A percentile compares a stretch with the other conserved stretches of the same genome.
phyloP scores from a whole-genome alignment of 2,888 invertebrate species.

The Scaptomyza caliginosa region DNA sequence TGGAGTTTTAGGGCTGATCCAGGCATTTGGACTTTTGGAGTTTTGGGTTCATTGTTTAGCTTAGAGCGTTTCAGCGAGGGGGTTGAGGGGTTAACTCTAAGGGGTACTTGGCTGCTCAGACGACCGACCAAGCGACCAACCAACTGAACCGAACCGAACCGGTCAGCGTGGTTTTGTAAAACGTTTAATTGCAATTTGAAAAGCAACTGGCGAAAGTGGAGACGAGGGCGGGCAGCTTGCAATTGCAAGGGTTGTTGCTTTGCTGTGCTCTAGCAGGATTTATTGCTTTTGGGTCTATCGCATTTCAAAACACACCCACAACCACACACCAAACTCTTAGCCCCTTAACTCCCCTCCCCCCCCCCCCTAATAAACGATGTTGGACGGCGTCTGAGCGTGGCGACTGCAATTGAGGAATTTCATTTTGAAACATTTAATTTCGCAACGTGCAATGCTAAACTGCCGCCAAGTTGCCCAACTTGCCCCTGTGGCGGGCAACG shows the following conservation, averaged over 20 bases:
- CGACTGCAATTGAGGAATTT: slow-evolving; percentile 80
- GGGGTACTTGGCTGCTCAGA: slow-evolving; percentile 32
- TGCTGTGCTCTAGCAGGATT: slow-evolving; percentile 55
- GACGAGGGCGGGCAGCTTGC: background rate
- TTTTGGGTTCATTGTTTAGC: slow-evolving; percentile 57
- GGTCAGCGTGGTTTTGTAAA: slow-evolving; percentile 80
- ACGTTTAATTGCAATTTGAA: slow-evolving; percentile 81
- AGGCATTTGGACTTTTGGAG: slow-evolving; percentile 15
- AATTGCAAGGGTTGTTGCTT: slow-evolving; percentile 67
- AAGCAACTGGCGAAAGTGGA: slow-evolving; percentile 48
- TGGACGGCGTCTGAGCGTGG: slow-evolving; percentile 45
- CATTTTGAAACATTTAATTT: slow-evolving; percentile 80
- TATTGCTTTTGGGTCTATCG: slow-evolving; percentile 77
- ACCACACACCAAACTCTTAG: background rate
- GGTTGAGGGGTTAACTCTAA: background rate
- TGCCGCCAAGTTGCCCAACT: slow-evolving; percentile 28
- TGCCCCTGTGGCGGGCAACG: background rate
- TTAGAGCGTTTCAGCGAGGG: slow-evolving; percentile 62
- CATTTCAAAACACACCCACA: slow-evolving; percentile 11
- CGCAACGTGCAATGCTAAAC: slow-evolving; percentile 64
- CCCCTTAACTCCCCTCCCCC: too few relatives aligned
- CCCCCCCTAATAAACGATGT: background rate
- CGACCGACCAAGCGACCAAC: background rate
- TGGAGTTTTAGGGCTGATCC: slow-evolving; percentile 43
- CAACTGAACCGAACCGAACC: too few relatives aligned